Evolutionary conservation across 2,888 invertebrate species (phyloP), one percentile per base, ranked within the genome.

Genomic region (Selenia dentaria): DNA sequence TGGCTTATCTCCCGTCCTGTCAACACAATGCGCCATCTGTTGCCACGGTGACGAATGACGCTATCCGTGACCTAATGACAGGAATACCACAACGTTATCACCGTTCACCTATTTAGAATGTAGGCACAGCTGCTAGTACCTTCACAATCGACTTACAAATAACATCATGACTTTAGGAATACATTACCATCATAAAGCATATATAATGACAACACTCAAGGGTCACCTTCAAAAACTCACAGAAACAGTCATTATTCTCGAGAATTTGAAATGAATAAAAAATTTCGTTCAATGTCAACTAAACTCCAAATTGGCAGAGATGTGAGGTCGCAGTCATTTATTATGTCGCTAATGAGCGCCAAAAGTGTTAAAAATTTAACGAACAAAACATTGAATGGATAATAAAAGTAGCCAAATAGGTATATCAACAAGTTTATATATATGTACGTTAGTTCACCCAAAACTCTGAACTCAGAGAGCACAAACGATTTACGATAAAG

Each of bases 21-120:
- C 62, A 70, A 71, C 67, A 85, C 80, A 83, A 81, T 73, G 63
- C 66, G 71, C 76, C 84, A 83, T 84, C 78, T 86, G 87, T 81
- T 79, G 48, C 58, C 53, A 51, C 47, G 58, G 69, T 68, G 84
- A 72, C 72, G 80, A 82, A 64, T 74, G 84, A 83, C 78, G 73
- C 67, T 74, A 71, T 67, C 82, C 83, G 69, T 75, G 75, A 75
- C 76, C 75, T 63, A 73, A 68, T 78, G 73, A 72, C 47, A 43
- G 43, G 27, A 42, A 47, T 43, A 43, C 54, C 54, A 38, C 43
- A 36, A 44, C 37, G 31, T 32, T 45, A 51, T 51, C 51, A 33
- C 13, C 24, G 26, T 44, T 48, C 35, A 51, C 38, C 46, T 41
- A 47, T 40, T 44, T 40, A 44, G 22, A 14, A 29, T 48, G 47